Percentiles rank a stretch among this genome's conserved stretches.
Evolutionary conservation across 1,140 invertebrate genomes (phyloP).

Genomic region (Episyrphus balteatus): DNA sequence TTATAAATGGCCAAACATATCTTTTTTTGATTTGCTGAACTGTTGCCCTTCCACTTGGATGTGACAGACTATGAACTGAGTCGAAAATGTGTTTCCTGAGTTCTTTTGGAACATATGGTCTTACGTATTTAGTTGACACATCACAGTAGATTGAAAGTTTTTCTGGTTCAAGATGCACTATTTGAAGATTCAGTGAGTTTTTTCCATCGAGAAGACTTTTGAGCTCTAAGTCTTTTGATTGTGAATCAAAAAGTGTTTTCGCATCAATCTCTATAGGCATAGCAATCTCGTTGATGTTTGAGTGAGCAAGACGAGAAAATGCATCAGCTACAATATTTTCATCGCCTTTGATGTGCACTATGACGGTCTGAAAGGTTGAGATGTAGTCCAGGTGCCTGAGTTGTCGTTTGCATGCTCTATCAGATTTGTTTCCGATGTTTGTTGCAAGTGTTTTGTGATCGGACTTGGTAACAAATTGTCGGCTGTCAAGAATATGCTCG

Average conservation of each 20-base stretch:
- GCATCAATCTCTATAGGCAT: conserved; percentile 1
- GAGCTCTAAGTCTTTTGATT: neutral
- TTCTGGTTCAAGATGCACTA: neutral
- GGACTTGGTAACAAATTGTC: too few species aligned
- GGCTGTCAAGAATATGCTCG: too few species aligned
- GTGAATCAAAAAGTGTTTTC: too few species aligned
- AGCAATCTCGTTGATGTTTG: conserved; percentile 1
- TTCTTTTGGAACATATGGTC: neutral
- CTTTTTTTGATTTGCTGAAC: neutral
- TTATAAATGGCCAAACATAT: neutral
- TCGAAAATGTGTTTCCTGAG: neutral
- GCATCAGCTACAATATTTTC: conserved; percentile 22
- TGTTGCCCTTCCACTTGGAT: neutral
- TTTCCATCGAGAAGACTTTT: neutral
- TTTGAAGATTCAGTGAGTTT: neutral
- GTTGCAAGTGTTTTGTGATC: too few species aligned
- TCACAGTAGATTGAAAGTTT: neutral
- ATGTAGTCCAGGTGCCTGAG: neutral
- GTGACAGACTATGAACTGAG: neutral
- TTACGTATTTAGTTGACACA: neutral
- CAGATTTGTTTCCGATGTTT: too few species aligned
- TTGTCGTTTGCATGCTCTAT: too few species aligned
- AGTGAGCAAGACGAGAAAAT: conserved; percentile 8
- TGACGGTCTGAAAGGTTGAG: conserved; percentile 14
- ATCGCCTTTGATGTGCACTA: conserved; percentile 14